Evolutionary conservation across 2,888 invertebrate genomes (phyloP).

Genomic region (Falcaria lacertinaria): DNA sequence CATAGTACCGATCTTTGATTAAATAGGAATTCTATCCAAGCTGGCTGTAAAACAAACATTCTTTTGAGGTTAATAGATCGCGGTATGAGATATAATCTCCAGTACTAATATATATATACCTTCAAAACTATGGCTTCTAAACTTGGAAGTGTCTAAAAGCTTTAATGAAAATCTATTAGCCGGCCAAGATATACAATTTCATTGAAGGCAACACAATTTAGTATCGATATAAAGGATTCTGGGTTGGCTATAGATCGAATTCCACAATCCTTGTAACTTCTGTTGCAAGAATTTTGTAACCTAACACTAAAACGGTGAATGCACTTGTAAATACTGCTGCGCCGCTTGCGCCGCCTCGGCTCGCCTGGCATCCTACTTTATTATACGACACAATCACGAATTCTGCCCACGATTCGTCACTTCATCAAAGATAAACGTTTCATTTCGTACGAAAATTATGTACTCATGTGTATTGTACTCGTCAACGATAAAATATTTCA

Average conservation of each 20-base stretch:
- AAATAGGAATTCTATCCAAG: conserved; percentile 35
- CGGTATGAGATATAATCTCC: no score
- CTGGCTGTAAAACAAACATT: conserved; percentile 7
- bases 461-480: conserved; percentile 13
- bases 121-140: background rate
- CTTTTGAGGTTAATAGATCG: no score
- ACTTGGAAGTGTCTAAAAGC: background rate
- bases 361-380: conserved; percentile 49
- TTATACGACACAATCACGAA: conserved; percentile 67
- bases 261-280: conserved; percentile 23
- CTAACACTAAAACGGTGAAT: conserved; percentile 49
- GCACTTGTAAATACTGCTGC: conserved; percentile 49
- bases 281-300: conserved; percentile 55
- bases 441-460: conserved; percentile 32
- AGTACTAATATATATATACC: background rate
- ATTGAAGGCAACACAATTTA: background rate
- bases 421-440: conserved; percentile 53
- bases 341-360: conserved; percentile 36
- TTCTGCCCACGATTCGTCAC: conserved; percentile 57
- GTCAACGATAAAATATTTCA: conserved; percentile 3
- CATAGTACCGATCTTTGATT: conserved; percentile 26
- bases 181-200: background rate
- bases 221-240: conserved; percentile 1
- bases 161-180: background rate
- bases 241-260: conserved; percentile 22